Evolutionary conservation across 2,888 invertebrate species (phyloP).

Genomic region (Acronicta alni): DNA sequence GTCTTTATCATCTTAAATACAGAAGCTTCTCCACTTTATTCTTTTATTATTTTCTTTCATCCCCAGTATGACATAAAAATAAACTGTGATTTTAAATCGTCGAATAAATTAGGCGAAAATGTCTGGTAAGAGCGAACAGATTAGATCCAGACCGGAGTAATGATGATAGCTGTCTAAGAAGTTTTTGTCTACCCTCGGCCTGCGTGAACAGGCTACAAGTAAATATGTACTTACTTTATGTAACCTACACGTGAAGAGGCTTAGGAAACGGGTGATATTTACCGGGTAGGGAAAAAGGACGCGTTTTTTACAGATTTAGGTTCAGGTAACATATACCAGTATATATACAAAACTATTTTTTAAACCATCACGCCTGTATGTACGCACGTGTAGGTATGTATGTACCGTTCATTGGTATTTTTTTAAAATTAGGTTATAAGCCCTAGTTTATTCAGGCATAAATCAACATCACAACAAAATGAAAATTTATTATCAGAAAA

Average conservation of each 20-base stretch:
- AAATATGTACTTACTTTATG: not conserved
- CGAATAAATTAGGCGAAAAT: slow-evolving; percentile 1
- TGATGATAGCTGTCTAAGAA: slow-evolving; percentile 1
- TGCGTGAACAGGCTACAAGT: not conserved
- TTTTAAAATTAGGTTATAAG: no score
- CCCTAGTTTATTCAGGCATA: no score
- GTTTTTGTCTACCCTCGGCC: slow-evolving; percentile 1
- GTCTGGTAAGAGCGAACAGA: not conserved
- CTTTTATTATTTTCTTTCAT: not conserved
- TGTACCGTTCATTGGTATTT: no score
- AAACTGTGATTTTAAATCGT: not conserved
- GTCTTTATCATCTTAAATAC: no score
- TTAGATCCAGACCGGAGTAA: slow-evolving; percentile 1
- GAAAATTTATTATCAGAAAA: no score
- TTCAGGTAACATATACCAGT: no score
- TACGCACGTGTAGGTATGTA: no score
- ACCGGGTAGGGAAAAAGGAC: not conserved
- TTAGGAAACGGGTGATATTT: not conserved
- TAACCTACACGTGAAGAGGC: not conserved
- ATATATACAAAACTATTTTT: no score
- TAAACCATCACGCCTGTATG: no score
- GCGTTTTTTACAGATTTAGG: not conserved
- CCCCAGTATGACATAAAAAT: not conserved
- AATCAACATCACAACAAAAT: no score
- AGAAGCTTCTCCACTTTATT: not conserved